A percentile compares a stretch with the other conserved stretches of the same genome.
Evolutionary conservation across 2,113 vertebrate species (phyloP).

Genomic region (Tachuris rubrigastra): DNA sequence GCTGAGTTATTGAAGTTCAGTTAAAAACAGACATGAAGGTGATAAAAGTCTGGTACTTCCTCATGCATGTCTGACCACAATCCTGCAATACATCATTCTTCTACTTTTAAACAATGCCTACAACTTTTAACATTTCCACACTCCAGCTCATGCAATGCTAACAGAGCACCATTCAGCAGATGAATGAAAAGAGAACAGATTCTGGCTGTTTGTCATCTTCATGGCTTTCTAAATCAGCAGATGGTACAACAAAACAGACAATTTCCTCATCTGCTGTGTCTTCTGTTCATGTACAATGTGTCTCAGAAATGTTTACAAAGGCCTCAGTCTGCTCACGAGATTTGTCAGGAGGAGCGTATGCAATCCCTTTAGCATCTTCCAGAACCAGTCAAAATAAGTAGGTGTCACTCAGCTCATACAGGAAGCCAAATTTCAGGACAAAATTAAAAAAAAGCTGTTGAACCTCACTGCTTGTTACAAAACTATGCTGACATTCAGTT

Average conservation of each 20-base stretch:
- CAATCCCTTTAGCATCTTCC: neutral
- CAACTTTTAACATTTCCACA: slow-evolving; percentile 17
- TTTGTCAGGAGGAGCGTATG: neutral
- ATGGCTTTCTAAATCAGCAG: slow-evolving; percentile 52
- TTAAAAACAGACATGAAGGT: slow-evolving; percentile 17
- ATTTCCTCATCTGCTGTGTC: slow-evolving; percentile 39
- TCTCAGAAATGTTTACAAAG: slow-evolving; percentile 38
- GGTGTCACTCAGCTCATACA: neutral
- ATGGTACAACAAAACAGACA: slow-evolving; percentile 63
- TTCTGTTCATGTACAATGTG: slow-evolving; percentile 8
- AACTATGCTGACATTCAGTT: neutral
- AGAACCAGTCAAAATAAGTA: neutral
- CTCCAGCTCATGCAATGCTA: neutral
- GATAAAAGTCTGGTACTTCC: neutral
- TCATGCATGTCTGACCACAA: neutral
- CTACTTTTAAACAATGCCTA: slow-evolving; percentile 7
- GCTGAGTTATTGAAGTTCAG: neutral
- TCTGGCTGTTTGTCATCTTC: slow-evolving; percentile 47
- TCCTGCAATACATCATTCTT: neutral
- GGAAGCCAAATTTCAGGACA: neutral
- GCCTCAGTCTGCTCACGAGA: neutral
- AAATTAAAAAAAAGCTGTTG: neutral
- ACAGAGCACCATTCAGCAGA: neutral
- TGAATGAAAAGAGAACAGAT: slow-evolving; percentile 52
- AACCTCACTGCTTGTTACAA: neutral